Conservation (phyloP, 2,888 invertebrate species). For the Melanargia galathea region DNA sequence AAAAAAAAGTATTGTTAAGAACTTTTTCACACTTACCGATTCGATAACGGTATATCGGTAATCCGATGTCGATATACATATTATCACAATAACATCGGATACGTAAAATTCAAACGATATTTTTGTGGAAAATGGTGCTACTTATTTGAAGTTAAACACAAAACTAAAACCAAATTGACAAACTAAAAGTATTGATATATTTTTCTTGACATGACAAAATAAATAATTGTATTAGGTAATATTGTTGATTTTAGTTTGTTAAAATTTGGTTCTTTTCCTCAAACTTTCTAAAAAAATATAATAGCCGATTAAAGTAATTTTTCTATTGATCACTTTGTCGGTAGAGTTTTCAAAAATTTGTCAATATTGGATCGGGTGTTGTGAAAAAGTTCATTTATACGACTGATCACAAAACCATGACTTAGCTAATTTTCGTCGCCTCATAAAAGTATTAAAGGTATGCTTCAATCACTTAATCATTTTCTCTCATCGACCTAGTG, state of each 20-base stretch:
- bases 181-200: no score
- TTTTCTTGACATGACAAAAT: no score
- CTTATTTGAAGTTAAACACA: no score
- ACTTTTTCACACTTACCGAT: neutral
- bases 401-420: constrained; percentile 42
- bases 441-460: constrained; percentile 52
- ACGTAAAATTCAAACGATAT: neutral
- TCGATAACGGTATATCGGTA: constrained; percentile 2
- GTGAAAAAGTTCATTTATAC: constrained; percentile 30
- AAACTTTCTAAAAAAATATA: no score
- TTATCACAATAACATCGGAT: neutral
- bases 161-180: no score
- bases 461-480: constrained; percentile 66
- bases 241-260: no score
- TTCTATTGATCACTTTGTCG: no score
- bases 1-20: constrained; percentile 31
- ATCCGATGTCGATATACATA: neutral
- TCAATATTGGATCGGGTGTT: neutral
- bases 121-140: neutral
- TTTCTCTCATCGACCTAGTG: constrained; percentile 56
- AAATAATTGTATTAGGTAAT: no score
- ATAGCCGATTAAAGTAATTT: no score
- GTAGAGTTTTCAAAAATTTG: neutral
- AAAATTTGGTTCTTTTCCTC: no score
- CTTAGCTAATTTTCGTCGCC: constrained; percentile 41